Percentiles rank a stretch among this genome's conserved stretches.
phyloP scores from a whole-genome alignment of 2,888 invertebrate genomes.

The Isotomurus palustris region DNA sequence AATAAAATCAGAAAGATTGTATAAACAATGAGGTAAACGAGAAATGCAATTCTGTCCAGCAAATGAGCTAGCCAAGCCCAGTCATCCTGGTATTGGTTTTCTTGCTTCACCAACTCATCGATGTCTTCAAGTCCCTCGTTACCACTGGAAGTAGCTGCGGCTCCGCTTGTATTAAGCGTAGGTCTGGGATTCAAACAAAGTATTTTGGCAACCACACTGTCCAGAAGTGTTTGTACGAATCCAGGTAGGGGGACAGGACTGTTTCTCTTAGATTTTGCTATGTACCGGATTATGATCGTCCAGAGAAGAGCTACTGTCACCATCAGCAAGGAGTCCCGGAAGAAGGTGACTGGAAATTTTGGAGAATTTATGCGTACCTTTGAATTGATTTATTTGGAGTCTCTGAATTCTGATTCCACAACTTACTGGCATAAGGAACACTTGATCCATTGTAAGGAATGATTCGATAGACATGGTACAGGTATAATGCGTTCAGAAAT shows the following conservation, averaged over 20 bases:
- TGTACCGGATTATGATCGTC: constrained; percentile 22
- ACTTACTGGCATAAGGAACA: constrained; percentile 23
- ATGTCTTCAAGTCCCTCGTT: constrained; percentile 15
- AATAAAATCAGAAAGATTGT: constrained; percentile 17
- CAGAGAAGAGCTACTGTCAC: constrained; percentile 22
- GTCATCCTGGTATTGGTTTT: constrained; percentile 17
- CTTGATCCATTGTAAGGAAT: constrained; percentile 24
- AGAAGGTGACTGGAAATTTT: constrained; percentile 24
- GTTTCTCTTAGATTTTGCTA: constrained; percentile 21
- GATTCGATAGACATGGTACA: constrained; percentile 14
- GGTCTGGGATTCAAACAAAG: constrained; percentile 27
- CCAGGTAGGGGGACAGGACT: constrained; percentile 22
- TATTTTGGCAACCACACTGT: constrained; percentile 16
- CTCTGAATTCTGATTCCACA: not conserved
- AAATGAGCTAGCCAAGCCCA: constrained; percentile 33
- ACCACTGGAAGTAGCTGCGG: not conserved
- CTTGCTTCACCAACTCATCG: constrained; percentile 17
- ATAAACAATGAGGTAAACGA: constrained; percentile 23
- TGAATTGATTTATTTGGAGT: not conserved
- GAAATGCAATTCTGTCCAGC: constrained; percentile 26
- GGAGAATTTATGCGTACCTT: not conserved
- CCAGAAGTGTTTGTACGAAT: constrained; percentile 14
- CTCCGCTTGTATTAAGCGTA: not conserved
- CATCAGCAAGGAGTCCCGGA: constrained; percentile 31
- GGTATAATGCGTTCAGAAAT: constrained; percentile 19